phyloP scores from a whole-genome alignment of 1,140 invertebrate species.

The Micrasema minimum region DNA sequence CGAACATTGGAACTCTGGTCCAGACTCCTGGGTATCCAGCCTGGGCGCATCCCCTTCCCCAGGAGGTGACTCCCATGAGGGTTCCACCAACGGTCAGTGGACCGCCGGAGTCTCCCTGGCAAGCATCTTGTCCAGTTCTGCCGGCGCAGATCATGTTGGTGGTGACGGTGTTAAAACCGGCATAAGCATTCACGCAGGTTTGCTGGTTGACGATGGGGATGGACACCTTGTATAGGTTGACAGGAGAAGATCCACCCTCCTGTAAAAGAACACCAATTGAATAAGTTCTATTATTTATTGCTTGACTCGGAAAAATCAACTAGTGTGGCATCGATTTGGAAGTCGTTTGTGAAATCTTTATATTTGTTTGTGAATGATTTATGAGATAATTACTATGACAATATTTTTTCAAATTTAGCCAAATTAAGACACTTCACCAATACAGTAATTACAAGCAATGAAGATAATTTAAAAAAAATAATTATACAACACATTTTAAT shows the following conservation, averaged over 20 bases:
- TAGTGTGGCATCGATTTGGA: no score
- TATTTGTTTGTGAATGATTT: no score
- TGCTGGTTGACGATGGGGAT: slow-evolving; percentile 56
- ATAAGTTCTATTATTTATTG: no score
- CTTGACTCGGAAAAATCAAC: no score
- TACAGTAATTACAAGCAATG: background rate
- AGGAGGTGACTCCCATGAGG: slow-evolving; percentile 64
- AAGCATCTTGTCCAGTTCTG: slow-evolving; percentile 48
- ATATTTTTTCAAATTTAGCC: background rate
- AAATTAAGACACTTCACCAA: background rate
- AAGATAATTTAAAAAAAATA: background rate
- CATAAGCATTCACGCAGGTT: slow-evolving; percentile 55
- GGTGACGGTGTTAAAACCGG: slow-evolving; percentile 55
- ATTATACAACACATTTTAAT: background rate
- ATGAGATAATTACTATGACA: no score
- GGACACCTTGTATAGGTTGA: slow-evolving; percentile 58
- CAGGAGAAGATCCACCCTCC: slow-evolving; percentile 49
- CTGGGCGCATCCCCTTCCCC: slow-evolving; percentile 62
- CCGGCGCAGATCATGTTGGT: slow-evolving; percentile 69
- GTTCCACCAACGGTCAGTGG: slow-evolving; percentile 53
- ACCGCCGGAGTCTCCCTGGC: slow-evolving; percentile 59
- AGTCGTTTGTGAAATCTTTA: no score
- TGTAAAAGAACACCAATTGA: background rate
- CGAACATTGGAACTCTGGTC: slow-evolving; percentile 61
- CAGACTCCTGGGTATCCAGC: slow-evolving; percentile 71